A percentile compares a stretch with the other conserved stretches of the same genome.
Conservation (phyloP, 2,113 vertebrate genomes). For the Verasper variegatus region DNA sequence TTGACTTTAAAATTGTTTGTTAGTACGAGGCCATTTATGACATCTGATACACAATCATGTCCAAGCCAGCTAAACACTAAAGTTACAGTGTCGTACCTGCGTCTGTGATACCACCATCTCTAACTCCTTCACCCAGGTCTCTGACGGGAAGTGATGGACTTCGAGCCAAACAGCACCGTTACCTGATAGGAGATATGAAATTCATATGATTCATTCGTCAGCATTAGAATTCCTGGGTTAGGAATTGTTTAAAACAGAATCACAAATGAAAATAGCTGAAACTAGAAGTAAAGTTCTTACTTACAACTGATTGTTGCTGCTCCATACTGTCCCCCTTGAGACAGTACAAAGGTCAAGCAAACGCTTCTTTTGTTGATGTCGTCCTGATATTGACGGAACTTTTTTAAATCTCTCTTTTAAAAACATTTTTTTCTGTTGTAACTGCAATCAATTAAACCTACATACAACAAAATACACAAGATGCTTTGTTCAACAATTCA, state of each 20-base stretch:
- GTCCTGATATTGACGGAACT: slow-evolving; percentile 74
- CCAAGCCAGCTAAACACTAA: background rate
- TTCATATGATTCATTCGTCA: background rate
- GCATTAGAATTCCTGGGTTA: background rate
- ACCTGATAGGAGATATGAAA: slow-evolving; percentile 78
- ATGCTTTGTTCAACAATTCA: background rate
- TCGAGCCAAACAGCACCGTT: slow-evolving; percentile 85
- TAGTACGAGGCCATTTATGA: background rate
- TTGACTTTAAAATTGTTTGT: no score
- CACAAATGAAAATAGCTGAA: background rate
- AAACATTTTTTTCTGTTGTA: no score
- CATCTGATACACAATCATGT: background rate
- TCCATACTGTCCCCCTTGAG: slow-evolving; percentile 80
- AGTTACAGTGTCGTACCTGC: slow-evolving; percentile 36
- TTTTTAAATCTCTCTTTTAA: background rate
- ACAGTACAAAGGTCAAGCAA: slow-evolving; percentile 81
- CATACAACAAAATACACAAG: background rate
- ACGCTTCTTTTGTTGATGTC: slow-evolving; percentile 82
- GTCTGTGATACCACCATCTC: slow-evolving; percentile 48
- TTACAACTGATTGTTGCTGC: slow-evolving; percentile 88
- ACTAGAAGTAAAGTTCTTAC: slow-evolving; percentile 29
- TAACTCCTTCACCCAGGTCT: slow-evolving; percentile 86
- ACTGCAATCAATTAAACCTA: background rate
- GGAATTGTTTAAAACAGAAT: background rate
- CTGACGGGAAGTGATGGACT: slow-evolving; percentile 85